phyloP scores from a whole-genome alignment of 1,140 invertebrate species.

The Brachionus angularis region DNA sequence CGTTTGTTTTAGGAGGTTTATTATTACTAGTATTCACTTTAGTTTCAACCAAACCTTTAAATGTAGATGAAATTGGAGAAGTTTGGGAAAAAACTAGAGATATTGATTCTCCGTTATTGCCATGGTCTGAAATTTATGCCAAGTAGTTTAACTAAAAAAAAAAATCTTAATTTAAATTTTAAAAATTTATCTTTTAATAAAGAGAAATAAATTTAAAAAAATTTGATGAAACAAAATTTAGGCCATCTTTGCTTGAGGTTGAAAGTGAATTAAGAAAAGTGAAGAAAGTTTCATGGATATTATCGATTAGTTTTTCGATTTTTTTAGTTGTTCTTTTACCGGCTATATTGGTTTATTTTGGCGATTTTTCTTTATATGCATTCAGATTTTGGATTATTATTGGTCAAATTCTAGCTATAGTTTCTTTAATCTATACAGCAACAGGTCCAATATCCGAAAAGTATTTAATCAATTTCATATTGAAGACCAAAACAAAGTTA shows the following conservation, averaged over 20 bases:
- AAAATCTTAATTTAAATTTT: background rate
- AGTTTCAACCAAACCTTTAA: slow-evolving; percentile 47
- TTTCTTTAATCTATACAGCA: slow-evolving; percentile 49
- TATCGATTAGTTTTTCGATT: slow-evolving; percentile 46
- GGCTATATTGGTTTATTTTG: slow-evolving; percentile 47
- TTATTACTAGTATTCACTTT: slow-evolving; percentile 52
- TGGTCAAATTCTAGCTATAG: slow-evolving; percentile 46
- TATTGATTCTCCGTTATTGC: slow-evolving; percentile 58
- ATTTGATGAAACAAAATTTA: slow-evolving; percentile 49
- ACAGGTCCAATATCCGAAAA: slow-evolving; percentile 46
- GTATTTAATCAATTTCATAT: too few relatives aligned
- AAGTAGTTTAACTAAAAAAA: slow-evolving; percentile 47
- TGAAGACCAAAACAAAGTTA: too few relatives aligned
- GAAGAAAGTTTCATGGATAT: slow-evolving; percentile 47
- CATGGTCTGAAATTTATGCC: slow-evolving; percentile 58
- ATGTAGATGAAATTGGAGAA: slow-evolving; percentile 45
- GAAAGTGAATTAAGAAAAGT: slow-evolving; percentile 48
- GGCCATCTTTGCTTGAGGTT: slow-evolving; percentile 51
- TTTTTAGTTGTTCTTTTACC: slow-evolving; percentile 53
- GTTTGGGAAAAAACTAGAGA: slow-evolving; percentile 59
- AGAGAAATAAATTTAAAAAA: slow-evolving; percentile 52
- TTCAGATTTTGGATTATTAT: slow-evolving; percentile 50
- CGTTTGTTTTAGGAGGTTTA: slow-evolving; percentile 53
- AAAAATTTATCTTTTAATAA: slow-evolving; percentile 20
- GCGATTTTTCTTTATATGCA: slow-evolving; percentile 46